Evolutionary conservation across 2,888 invertebrate genomes (phyloP).

Genomic region (Ormia ochracea): DNA sequence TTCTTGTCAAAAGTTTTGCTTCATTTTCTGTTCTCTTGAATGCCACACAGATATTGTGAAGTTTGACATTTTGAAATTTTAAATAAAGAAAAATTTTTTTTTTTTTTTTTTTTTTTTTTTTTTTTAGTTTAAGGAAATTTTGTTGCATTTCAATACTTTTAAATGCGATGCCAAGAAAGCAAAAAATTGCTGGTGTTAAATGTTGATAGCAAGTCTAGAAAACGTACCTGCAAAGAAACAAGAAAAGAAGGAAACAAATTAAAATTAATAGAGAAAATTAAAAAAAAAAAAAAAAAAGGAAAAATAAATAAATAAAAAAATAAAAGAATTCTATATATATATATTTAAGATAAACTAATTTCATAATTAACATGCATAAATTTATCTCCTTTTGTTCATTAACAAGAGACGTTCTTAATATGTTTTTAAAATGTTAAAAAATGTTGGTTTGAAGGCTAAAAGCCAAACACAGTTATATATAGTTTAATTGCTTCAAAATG

Average conservation of each 20-base stretch:
- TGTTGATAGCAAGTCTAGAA: conserved; percentile 28
- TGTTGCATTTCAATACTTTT: not conserved
- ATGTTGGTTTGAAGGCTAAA: conserved; percentile 6
- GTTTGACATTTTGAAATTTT: conserved; percentile 61
- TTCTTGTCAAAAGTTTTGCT: not conserved
- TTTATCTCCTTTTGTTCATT: not conserved
- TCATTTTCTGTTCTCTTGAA: conserved; percentile 28
- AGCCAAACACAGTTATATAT: not conserved
- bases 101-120: not conserved
- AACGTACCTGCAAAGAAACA: conserved; percentile 52
- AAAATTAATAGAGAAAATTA: conserved; percentile 8
- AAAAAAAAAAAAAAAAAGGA: not conserved
- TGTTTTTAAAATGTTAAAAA: too few species aligned
- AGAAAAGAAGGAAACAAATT: conserved; percentile 21
- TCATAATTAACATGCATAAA: not conserved
- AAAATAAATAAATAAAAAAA: not conserved
- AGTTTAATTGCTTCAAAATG: conserved; percentile 7
- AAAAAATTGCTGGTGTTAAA: not conserved
- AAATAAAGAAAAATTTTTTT: conserved; percentile 13
- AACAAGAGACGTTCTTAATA: not conserved
- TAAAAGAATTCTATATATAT: too few species aligned
- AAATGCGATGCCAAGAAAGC: conserved; percentile 3
- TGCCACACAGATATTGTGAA: conserved; percentile 38
- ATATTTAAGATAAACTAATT: too few species aligned
- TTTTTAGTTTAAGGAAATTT: not conserved